These are phyloP conservation scores for Enchytraeus crypticus DNA, from an alignment of 2,888 invertebrate species.

Conservation along the genomic window DNA sequence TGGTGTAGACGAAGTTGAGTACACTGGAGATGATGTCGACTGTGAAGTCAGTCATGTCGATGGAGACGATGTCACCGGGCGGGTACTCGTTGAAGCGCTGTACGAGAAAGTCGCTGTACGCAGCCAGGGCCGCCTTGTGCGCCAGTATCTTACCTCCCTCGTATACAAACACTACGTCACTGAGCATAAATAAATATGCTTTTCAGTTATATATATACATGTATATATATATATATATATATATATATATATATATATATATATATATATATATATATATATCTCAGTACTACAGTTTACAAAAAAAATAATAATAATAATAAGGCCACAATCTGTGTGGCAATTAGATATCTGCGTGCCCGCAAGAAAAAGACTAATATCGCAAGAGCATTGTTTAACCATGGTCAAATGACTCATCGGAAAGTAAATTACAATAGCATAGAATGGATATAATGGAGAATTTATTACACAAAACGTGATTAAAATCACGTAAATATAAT, in stretches of 20 bases:
- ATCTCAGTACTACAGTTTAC: not conserved
- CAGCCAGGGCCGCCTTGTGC: conserved; percentile 14
- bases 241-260: conserved; percentile 8
- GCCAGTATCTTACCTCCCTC: conserved; percentile 11
- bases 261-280: conserved; percentile 8
- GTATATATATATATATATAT: conserved; percentile 7
- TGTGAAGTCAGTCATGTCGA: conserved; percentile 13
- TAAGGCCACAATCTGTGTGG: too few species aligned
- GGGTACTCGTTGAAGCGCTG: conserved; percentile 16
- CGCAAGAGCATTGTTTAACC: too few species aligned
- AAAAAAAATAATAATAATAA: too few species aligned
- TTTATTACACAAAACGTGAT: too few species aligned
- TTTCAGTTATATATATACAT: too few species aligned
- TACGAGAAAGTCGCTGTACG: conserved; percentile 14
- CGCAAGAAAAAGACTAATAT: too few species aligned
- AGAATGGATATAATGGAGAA: too few species aligned
- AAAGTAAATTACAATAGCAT: too few species aligned
- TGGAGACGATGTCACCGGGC: conserved; percentile 11
- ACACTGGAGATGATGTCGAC: conserved; percentile 13
- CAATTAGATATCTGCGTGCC: too few species aligned
- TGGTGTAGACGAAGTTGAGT: conserved; percentile 12
- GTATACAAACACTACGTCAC: conserved; percentile 8
- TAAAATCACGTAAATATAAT: too few species aligned
- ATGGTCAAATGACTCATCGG: too few species aligned
- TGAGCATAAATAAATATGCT: not conserved